These are phyloP conservation scores for Macaria liturata DNA, from an alignment of 2,888 invertebrate genomes.

Conservation along the genomic window DNA sequence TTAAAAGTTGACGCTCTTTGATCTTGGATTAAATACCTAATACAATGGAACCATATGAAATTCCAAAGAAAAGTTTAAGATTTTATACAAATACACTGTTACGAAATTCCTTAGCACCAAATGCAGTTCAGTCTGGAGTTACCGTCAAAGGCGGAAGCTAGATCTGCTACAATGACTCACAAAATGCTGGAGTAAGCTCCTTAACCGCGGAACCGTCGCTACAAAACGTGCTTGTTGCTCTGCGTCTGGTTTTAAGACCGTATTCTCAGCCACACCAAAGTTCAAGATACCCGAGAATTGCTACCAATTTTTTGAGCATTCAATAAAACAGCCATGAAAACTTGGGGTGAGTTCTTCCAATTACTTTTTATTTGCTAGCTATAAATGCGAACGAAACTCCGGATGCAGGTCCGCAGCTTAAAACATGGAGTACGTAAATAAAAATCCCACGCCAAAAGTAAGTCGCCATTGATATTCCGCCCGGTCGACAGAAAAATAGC, in stretches of 20 bases:
- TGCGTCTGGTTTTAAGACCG: conserved; percentile 39
- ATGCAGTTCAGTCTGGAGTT: not conserved
- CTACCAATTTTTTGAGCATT: too few relatives aligned
- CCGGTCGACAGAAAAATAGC: conserved; percentile 25
- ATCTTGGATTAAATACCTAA: too few relatives aligned
- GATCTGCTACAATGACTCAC: conserved; percentile 40
- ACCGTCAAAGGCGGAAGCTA: conserved; percentile 25
- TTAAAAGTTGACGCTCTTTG: too few relatives aligned
- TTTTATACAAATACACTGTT: too few relatives aligned
- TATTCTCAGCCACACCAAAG: conserved; percentile 12
- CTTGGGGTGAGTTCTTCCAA: not conserved
- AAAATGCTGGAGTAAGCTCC: conserved; percentile 42
- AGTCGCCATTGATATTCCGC: conserved; percentile 5
- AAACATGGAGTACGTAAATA: conserved; percentile 1
- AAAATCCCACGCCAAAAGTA: conserved; percentile 1
- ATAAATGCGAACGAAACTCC: not conserved
- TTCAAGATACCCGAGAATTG: too few relatives aligned
- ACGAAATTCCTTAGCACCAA: conserved; percentile 8
- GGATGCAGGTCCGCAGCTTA: too few relatives aligned
- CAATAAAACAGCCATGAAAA: too few relatives aligned
- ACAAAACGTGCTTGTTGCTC: conserved; percentile 48
- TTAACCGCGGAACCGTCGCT: conserved; percentile 43
- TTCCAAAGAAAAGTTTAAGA: too few relatives aligned
- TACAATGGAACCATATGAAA: too few relatives aligned
- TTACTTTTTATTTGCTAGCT: not conserved